A percentile compares a stretch with the other conserved stretches of the same genome.
Evolutionary conservation across 2,888 invertebrate species (phyloP).

Genomic region (Pomacea canaliculata): DNA sequence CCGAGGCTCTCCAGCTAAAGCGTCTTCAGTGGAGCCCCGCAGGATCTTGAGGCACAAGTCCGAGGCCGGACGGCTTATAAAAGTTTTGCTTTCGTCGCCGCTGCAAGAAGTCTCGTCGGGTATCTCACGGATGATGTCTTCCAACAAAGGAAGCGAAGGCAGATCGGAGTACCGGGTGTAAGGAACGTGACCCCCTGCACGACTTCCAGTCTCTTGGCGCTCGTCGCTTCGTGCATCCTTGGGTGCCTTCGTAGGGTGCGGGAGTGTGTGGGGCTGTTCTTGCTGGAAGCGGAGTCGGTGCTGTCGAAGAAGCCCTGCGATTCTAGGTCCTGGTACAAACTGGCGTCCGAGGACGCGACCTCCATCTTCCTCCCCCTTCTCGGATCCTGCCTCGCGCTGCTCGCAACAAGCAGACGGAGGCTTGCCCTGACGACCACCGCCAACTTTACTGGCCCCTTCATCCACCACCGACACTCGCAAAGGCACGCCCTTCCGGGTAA

Average conservation of each 20-base stretch:
- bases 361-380: constrained; percentile 29
- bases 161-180: constrained; percentile 23
- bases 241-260: background rate
- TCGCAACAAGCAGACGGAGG: background rate
- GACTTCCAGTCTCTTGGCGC: constrained; percentile 13
- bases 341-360: constrained; percentile 42
- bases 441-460: constrained; percentile 7
- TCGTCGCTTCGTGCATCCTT: background rate
- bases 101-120: constrained; percentile 42
- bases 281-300: constrained; percentile 30
- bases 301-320: constrained; percentile 48
- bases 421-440: background rate
- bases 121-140: constrained; percentile 55
- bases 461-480: constrained; percentile 49
- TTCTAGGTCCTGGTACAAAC: constrained; percentile 47
- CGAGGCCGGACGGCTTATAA: constrained; percentile 35
- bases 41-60: constrained; percentile 31
- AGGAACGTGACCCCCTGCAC: constrained; percentile 17
- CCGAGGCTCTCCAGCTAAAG: constrained; percentile 12
- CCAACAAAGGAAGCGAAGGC: constrained; percentile 38
- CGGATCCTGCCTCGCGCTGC: constrained; percentile 23
- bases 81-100: constrained; percentile 32
- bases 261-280: constrained; percentile 6
- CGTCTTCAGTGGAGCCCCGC: background rate
- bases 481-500: constrained; percentile 56